These are phyloP conservation scores for Trichonephila clavipes DNA, from an alignment of 1,140 invertebrate genomes.

Conservation along the genomic window DNA sequence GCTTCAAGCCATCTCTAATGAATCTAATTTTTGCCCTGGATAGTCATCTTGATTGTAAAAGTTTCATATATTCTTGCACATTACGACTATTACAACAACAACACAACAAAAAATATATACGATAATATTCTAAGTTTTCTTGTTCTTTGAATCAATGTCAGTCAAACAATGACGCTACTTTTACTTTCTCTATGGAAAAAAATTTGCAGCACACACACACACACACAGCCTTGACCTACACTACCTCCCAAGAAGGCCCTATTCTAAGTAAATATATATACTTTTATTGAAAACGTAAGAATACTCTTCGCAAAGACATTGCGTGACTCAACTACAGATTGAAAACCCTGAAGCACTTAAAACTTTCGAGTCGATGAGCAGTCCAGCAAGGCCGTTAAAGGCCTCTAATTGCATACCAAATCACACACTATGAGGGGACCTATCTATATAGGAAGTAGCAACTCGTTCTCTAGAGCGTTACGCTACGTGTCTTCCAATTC, in stretches of 20 bases:
- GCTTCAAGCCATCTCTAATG: too few species aligned
- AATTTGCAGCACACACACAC: too few species aligned
- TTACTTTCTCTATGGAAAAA: not conserved
- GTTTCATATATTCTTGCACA: too few species aligned
- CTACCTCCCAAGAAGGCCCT: not conserved
- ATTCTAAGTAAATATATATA: not conserved
- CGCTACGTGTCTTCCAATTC: not conserved
- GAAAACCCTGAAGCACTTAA: not conserved
- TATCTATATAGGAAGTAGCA: not conserved
- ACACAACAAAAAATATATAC: too few species aligned
- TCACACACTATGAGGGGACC: not conserved
- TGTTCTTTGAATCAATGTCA: too few species aligned
- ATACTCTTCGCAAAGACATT: not conserved
- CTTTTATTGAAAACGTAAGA: not conserved
- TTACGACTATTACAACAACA: too few species aligned
- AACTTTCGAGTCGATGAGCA: not conserved
- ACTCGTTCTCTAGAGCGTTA: not conserved
- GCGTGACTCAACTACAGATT: not conserved
- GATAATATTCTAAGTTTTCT: too few species aligned
- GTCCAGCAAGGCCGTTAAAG: not conserved
- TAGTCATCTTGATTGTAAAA: too few species aligned
- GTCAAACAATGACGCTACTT: too few species aligned
- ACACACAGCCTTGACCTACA: not conserved
- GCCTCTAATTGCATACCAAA: not conserved
- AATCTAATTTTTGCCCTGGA: too few species aligned